Evolutionary conservation across 2,888 invertebrate genomes (phyloP), one percentile per base, ranked within the genome.

Genomic region (Eueremaeus valkanovi): DNA sequence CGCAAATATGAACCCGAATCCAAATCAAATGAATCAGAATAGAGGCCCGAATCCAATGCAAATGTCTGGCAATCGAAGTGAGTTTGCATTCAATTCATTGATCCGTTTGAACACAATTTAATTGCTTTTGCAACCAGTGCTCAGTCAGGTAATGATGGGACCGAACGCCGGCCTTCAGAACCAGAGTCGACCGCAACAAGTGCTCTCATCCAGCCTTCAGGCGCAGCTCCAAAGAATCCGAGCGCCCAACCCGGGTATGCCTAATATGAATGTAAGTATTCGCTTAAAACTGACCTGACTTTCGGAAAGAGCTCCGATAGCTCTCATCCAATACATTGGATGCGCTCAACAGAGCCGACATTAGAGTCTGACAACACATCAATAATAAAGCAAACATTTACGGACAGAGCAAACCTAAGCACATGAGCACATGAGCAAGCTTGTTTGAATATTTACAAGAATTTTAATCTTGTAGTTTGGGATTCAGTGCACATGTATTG

Each of bases 1-100:
- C 16, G 11, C 3, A 8, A 61, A 68, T n/a, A 68, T 68, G n/a
- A 68, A 24, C 11, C 68, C 16, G 42, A 68, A 42, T 36, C 24
- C 68, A 8, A 33, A 36, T n/a, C 68, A 68, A 42, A 33, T 68
- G 24, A 36, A 68, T 24, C 68, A 68, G 27, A 68, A 68, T 42
- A n/a, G 68, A 68, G 36, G n/a, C 8, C 40, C 3, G 13, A 42
- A 36, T 42, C 68, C 68, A 27, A 68, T 42, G 40, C 11, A 24
- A 40, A 68, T 68, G 21, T 3, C 11, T 68, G 42, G n/a, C 36
- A 40, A 36, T 68, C 21, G 68, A 68, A 68, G 68, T 68, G 1
- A 36, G 66, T 36, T 36, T 21, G 6, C 3, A 21, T 3, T 66
- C 33, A 21, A 66, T 2, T 36, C n/a, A n/a, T 29, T 21, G 6